These are phyloP conservation scores for Peromyscus melanophrys DNA, from an alignment of 2,797 vertebrate genomes.

Conservation along the genomic window DNA sequence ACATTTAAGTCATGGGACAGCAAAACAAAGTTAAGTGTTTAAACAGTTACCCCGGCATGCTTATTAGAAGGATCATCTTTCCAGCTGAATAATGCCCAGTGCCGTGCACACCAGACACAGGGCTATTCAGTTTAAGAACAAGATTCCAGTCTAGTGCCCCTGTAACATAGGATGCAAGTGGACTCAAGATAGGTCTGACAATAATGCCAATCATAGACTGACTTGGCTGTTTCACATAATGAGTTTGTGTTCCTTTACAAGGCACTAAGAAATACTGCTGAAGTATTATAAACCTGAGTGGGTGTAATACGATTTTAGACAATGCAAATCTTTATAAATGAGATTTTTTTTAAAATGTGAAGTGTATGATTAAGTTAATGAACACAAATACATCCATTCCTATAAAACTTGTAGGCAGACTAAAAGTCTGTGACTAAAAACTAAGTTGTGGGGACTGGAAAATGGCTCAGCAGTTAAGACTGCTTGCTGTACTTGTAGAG, in stretches of 20 bases:
- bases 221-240: conserved; percentile 1
- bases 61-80: background rate
- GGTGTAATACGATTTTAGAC: conserved; percentile 61
- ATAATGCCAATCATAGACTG: background rate
- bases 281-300: conserved; percentile 34
- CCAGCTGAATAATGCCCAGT: background rate
- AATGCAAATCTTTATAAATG: conserved; percentile 73
- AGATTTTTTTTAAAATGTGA: conserved; percentile 9
- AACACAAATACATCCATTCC: conserved; percentile 64
- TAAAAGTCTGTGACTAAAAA: conserved; percentile 70
- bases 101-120: background rate
- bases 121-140: background rate
- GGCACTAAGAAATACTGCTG: background rate
- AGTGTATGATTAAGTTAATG: conserved; percentile 62
- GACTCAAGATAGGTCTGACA: background rate
- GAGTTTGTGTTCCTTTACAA: conserved; percentile 30
- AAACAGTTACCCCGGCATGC: background rate
- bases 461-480: background rate
- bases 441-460: background rate
- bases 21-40: conserved; percentile 38
- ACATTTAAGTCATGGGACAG: conserved; percentile 5
- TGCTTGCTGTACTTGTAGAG: background rate
- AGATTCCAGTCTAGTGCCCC: background rate
- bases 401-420: conserved; percentile 46
- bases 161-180: background rate